These are phyloP conservation scores for Camponotus fellah DNA, from an alignment of 2,888 invertebrate genomes.

Conservation along the genomic window DNA sequence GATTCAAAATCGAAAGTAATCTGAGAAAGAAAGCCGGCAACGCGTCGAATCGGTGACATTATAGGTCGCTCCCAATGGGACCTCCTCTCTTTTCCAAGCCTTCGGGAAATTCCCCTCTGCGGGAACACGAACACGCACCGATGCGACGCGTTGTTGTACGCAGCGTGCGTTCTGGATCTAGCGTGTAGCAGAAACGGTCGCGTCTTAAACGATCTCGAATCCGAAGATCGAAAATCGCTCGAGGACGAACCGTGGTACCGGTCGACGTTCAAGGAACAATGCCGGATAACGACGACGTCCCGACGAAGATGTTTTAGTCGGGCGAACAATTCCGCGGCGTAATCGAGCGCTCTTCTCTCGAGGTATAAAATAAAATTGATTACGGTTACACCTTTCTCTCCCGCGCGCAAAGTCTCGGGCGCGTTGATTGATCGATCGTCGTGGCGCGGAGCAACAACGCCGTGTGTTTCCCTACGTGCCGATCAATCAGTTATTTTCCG, in stretches of 20 bases:
- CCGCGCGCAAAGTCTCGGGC: constrained; percentile 33
- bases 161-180: constrained; percentile 69
- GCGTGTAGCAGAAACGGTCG: constrained; percentile 72
- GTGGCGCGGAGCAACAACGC: constrained; percentile 24
- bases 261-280: constrained; percentile 62
- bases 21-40: constrained; percentile 62
- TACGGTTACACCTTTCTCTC: constrained; percentile 36
- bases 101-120: neutral
- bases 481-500: constrained; percentile 72
- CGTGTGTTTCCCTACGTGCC: constrained; percentile 63
- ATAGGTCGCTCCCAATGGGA: neutral
- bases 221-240: constrained; percentile 55
- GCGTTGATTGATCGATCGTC: constrained; percentile 70
- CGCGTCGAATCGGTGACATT: constrained; percentile 50
- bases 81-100: no score
- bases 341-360: constrained; percentile 14
- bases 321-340: neutral
- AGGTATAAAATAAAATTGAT: constrained; percentile 64
- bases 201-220: constrained; percentile 61
- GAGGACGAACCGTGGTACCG: constrained; percentile 47
- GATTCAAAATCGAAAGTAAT: constrained; percentile 64
- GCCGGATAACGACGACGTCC: constrained; percentile 29
- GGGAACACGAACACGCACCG: neutral
- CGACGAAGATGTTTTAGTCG: neutral
- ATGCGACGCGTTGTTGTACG: constrained; percentile 52